Conservation (phyloP, 2,888 invertebrate genomes). For the Pterostichus madidus region DNA sequence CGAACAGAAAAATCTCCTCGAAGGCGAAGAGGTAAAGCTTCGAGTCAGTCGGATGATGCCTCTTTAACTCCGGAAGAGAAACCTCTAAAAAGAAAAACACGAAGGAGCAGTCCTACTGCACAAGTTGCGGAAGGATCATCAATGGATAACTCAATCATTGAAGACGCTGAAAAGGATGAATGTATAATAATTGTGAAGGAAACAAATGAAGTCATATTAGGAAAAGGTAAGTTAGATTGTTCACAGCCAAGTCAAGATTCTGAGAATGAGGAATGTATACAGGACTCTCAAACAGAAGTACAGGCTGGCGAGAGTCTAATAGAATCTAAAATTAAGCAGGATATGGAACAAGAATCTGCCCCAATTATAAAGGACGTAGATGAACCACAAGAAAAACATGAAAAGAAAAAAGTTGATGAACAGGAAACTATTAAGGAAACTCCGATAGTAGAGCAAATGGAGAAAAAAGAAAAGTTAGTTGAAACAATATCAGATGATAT, state of each 20-base stretch:
- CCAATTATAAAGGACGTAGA: constrained; percentile 37
- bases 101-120: constrained; percentile 62
- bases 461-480: constrained; percentile 69
- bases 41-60: constrained; percentile 79
- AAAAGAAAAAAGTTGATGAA: constrained; percentile 6
- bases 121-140: constrained; percentile 56
- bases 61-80: constrained; percentile 78
- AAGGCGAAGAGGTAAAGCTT: constrained; percentile 79
- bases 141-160: constrained; percentile 67
- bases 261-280: constrained; percentile 56
- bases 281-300: constrained; percentile 59
- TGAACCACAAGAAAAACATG: constrained; percentile 7
- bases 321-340: constrained; percentile 53
- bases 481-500: constrained; percentile 68
- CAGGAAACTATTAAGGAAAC: constrained; percentile 17
- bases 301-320: constrained; percentile 44
- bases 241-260: constrained; percentile 54
- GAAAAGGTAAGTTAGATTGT: constrained; percentile 76
- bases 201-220: constrained; percentile 72
- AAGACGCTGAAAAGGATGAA: constrained; percentile 68
- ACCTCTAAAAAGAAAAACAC: constrained; percentile 74
- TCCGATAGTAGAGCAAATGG: constrained; percentile 11
- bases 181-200: constrained; percentile 71
- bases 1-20: constrained; percentile 78
- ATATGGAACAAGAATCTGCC: constrained; percentile 36